A percentile compares a stretch with the other conserved stretches of the same genome.
phyloP scores from a whole-genome alignment of 2,797 vertebrate genomes.

The Rhinatrema bivittatum region DNA sequence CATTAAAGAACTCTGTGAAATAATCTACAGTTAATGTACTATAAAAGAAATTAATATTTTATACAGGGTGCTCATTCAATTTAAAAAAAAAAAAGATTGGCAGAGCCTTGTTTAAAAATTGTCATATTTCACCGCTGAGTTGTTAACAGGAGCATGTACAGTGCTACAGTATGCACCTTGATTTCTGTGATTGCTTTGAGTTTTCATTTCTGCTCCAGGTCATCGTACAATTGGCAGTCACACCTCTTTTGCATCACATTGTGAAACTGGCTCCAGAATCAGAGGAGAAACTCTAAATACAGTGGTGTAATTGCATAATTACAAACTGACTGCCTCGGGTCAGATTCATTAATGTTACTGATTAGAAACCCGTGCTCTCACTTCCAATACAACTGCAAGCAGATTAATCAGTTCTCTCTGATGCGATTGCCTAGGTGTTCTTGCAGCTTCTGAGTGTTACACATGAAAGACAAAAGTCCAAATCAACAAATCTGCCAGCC shows the following conservation, averaged over 20 bases:
- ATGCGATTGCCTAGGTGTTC: conserved; percentile 87
- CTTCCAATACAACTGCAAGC: conserved; percentile 46
- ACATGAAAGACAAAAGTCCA: conserved; percentile 87
- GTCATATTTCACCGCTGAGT: no score
- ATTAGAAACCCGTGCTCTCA: conserved; percentile 24
- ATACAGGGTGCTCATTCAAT: no score
- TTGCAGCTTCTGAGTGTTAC: conserved; percentile 75
- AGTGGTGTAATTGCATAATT: conserved; percentile 59
- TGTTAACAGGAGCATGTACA: neutral
- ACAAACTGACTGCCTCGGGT: conserved; percentile 58
- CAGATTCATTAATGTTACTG: conserved; percentile 58
- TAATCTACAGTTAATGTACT: no score
- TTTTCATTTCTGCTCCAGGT: no score
- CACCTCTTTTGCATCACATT: conserved; percentile 8
- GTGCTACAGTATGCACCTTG: no score
- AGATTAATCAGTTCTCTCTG: conserved; percentile 56
- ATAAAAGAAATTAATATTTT: no score
- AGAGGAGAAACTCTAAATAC: conserved; percentile 29
- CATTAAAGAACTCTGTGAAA: no score
- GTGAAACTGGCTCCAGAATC: conserved; percentile 16
- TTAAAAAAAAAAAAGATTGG: no score
- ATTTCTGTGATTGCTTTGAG: neutral
- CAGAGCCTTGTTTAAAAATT: no score
- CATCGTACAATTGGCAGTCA: no score
- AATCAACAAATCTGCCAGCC: conserved; percentile 82